Evolutionary conservation across 2,113 vertebrate species (phyloP).

Genomic region (Vulpes vulpes): DNA sequence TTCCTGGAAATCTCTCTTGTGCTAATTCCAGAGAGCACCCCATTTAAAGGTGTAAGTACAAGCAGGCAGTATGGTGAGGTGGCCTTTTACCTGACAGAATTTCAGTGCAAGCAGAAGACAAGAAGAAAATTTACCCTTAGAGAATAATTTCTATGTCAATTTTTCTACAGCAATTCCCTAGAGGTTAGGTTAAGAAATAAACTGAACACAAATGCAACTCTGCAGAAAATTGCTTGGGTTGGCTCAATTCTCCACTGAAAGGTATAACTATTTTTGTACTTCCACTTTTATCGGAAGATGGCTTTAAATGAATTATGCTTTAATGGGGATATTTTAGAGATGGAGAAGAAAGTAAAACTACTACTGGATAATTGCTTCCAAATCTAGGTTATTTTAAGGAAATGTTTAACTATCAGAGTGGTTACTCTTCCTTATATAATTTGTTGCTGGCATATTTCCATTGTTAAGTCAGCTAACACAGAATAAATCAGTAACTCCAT

Average conservation of each 20-base stretch:
- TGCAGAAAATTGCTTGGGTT: slow-evolving; percentile 40
- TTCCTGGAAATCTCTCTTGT: not conserved
- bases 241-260: slow-evolving; percentile 26
- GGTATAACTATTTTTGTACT: not conserved
- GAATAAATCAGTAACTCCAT: not conserved
- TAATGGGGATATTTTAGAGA: not conserved
- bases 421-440: not conserved
- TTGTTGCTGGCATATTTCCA: not conserved
- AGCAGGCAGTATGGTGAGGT: not conserved
- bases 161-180: slow-evolving; percentile 8
- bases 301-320: not conserved
- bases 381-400: slow-evolving; percentile 8
- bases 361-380: not conserved
- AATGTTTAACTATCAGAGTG: not conserved
- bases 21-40: not conserved
- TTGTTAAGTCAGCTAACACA: slow-evolving; percentile 2
- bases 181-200: slow-evolving; percentile 30
- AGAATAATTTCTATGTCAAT: slow-evolving; percentile 44
- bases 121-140: slow-evolving; percentile 33
- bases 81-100: slow-evolving; percentile 24
- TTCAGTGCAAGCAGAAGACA: not conserved
- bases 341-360: not conserved
- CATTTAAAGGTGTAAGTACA: not conserved
- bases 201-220: not conserved
- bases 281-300: not conserved